phyloP scores from a whole-genome alignment of 2,888 invertebrate species.

The Lasioglossum pauxillum region DNA sequence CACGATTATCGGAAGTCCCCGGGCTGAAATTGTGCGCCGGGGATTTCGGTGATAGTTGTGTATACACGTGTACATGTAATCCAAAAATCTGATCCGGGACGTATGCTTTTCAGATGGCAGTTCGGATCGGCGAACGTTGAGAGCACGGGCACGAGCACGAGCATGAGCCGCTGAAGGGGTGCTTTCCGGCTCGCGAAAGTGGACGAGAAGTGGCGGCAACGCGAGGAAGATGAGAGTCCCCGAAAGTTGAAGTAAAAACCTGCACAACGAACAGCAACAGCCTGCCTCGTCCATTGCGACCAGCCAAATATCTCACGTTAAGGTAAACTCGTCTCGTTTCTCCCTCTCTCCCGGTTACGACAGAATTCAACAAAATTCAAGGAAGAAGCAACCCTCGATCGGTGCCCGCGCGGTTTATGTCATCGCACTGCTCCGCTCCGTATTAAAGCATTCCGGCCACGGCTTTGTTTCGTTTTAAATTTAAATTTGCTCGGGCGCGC shows the following conservation, averaged over 20 bases:
- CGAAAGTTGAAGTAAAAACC: constrained; percentile 75
- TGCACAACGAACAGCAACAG: constrained; percentile 80
- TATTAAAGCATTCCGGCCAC: constrained; percentile 17
- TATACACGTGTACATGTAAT: neutral
- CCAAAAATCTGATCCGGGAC: neutral
- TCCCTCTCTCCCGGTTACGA: neutral
- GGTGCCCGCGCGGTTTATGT: neutral
- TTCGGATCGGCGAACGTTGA: constrained; percentile 52
- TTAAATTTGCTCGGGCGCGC: constrained; percentile 32
- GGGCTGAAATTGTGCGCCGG: neutral
- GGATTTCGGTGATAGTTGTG: neutral
- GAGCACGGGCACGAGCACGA: constrained; percentile 23
- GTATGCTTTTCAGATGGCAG: constrained; percentile 68
- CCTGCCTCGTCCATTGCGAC: constrained; percentile 81
- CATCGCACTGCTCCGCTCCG: neutral
- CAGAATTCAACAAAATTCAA: neutral
- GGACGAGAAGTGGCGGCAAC: constrained; percentile 54
- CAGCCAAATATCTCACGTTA: constrained; percentile 82
- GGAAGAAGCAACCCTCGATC: neutral
- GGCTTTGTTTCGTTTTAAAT: constrained; percentile 34
- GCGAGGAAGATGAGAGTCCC: constrained; percentile 73
- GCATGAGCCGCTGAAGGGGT: constrained; percentile 62
- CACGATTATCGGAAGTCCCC: neutral
- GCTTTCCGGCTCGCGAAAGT: constrained; percentile 58
- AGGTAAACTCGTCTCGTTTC: constrained; percentile 69